phyloP scores from a whole-genome alignment of 2,797 vertebrate species.

The Alca torda region DNA sequence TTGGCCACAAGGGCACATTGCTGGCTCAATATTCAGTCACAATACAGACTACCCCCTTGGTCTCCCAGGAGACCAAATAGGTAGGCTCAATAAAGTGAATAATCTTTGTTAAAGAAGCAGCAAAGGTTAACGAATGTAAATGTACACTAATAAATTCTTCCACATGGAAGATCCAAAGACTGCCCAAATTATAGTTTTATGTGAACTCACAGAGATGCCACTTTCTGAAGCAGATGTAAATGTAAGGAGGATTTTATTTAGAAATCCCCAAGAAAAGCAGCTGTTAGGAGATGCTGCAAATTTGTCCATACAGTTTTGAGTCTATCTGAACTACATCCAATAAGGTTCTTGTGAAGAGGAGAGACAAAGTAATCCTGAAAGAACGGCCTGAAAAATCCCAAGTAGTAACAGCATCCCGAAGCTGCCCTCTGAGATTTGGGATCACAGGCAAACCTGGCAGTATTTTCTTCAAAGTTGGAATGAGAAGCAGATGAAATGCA shows the following conservation, averaged over 20 bases:
- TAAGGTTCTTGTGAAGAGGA: background rate
- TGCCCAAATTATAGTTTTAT: accelerated
- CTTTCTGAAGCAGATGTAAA: background rate
- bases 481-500: background rate
- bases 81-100: background rate
- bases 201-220: background rate
- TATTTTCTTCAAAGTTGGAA: background rate
- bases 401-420: background rate
- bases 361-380: background rate
- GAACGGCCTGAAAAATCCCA: background rate
- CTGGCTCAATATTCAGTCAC: background rate
- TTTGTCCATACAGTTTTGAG: background rate
- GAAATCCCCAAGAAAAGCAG: background rate
- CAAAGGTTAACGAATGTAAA: background rate
- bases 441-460: background rate
- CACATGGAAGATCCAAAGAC: background rate
- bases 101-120: background rate
- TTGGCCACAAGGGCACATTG: background rate
- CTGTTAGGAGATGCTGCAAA: background rate
- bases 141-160: background rate
- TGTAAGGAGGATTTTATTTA: background rate
- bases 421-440: background rate
- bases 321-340: background rate
- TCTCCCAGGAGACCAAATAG: background rate
- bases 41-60: background rate